These are phyloP conservation scores for Lycia hirtaria DNA, from an alignment of 2,888 invertebrate species.

Conservation along the genomic window DNA sequence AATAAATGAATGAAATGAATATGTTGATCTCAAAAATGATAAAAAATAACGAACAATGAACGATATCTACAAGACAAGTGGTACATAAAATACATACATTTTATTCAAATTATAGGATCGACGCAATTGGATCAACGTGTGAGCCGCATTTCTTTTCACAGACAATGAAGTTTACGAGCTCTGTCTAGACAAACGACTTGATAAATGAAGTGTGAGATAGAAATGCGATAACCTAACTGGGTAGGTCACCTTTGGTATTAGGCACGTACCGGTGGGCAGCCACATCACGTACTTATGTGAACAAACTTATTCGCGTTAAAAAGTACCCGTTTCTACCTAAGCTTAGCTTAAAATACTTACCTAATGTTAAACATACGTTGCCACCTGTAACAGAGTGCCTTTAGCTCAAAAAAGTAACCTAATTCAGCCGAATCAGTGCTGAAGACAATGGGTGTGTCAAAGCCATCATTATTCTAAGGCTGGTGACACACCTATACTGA, in stretches of 20 bases:
- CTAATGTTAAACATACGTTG: no score
- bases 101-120: conserved; percentile 4
- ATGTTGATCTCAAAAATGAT: no score
- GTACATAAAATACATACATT: conserved; percentile 1
- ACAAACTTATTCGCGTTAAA: no score
- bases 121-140: conserved; percentile 16
- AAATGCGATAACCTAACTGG: conserved; percentile 13
- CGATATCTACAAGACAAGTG: neutral
- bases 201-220: conserved; percentile 24
- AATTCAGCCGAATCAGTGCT: no score
- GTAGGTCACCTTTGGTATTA: conserved; percentile 26
- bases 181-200: conserved; percentile 31
- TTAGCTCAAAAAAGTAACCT: no score
- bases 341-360: neutral
- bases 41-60: no score
- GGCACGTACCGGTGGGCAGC: conserved; percentile 1
- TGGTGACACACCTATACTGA: no score
- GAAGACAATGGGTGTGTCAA: no score
- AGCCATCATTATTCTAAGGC: no score
- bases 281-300: neutral
- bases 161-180: conserved; percentile 26
- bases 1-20: no score
- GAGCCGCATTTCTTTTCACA: conserved; percentile 24
- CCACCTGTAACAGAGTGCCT: no score
- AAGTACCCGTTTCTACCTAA: no score